Evolutionary conservation across 2,113 vertebrate genomes (phyloP), one percentile per base, ranked within the genome.

Genomic region (Brachionichthys hirsutus): DNA sequence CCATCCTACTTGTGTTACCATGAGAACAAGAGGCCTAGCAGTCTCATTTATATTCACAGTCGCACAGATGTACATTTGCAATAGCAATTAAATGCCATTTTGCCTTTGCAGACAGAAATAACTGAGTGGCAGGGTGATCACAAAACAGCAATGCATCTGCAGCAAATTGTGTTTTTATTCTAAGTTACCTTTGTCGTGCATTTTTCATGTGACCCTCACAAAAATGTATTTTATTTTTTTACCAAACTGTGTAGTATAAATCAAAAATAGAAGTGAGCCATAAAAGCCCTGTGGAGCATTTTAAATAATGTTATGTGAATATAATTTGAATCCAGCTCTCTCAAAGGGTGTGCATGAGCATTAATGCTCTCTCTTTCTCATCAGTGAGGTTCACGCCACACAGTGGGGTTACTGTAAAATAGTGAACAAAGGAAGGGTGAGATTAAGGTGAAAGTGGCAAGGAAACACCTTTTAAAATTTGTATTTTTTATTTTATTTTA

Each of bases 11-110:
- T 61, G 80, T 85, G 86, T 89, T 89, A 86, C 88, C 85, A 88
- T 87, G 86, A 88, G 88, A 89, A 89, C 88, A 84, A 80, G 80
- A 78, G 70, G 68, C 75, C 78, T 12, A 3, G 71, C 75, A 71
- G 64, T 71, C 81, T 87, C 68, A 87, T 89, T 88, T 70, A 86
- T 80, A 89, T 87, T 88, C 86, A 85, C 78, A 84, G 83, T 81
- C 74, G 85, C 73, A 80, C 74, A 80, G 64, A 87, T 88, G 80
- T 87, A 86, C 75, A 81, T 88, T 88, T 80, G 79, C 71, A 80
- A 72, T 62, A 52, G 73, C 78, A 86, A 86, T 88, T 88, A 88
- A 88, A 81, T 84, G 75, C 56, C 67, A 74, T 85, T 85, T 82
- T 75, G 65, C 68, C 48, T 79, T 78, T 83, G 65, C 70, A 67